These are phyloP conservation scores for Larimichthys crocea DNA, from an alignment of 2,113 vertebrate species.

Conservation along the genomic window DNA sequence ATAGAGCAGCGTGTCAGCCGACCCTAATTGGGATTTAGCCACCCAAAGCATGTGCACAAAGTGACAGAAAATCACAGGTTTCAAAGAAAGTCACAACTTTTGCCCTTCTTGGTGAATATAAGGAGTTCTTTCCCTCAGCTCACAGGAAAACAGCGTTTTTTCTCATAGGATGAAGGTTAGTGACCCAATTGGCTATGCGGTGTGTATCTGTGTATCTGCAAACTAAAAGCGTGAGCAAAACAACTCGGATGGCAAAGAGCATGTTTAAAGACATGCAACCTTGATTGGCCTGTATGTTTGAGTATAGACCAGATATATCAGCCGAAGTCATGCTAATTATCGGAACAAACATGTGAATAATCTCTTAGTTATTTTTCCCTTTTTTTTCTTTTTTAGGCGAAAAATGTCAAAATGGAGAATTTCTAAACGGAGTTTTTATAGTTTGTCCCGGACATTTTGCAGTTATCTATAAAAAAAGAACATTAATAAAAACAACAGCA, in stretches of 20 bases:
- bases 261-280: conserved; percentile 60
- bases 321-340: conserved; percentile 26
- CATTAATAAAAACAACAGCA: neutral
- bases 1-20: conserved; percentile 99
- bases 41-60: conserved; percentile 97
- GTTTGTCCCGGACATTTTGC: neutral
- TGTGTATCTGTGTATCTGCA: conserved; percentile 57
- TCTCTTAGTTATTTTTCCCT: neutral
- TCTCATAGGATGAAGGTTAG: conserved; percentile 62
- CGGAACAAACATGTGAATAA: neutral
- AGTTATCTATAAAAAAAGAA: neutral
- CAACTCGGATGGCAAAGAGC: conserved; percentile 73
- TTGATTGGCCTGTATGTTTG: conserved; percentile 39
- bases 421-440: neutral
- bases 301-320: conserved; percentile 17
- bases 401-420: neutral
- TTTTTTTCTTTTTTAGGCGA: neutral
- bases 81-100: conserved; percentile 91
- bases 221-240: conserved; percentile 53
- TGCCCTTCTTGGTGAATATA: conserved; percentile 84
- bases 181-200: conserved; percentile 66
- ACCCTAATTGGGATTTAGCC: conserved; percentile 99
- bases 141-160: conserved; percentile 53
- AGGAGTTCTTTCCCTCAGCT: conserved; percentile 35
- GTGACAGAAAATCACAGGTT: conserved; percentile 96